Percentiles rank a stretch among this genome's conserved stretches.
Evolutionary conservation across 2,888 invertebrate species (phyloP).

Genomic region (Suillia variegata): DNA sequence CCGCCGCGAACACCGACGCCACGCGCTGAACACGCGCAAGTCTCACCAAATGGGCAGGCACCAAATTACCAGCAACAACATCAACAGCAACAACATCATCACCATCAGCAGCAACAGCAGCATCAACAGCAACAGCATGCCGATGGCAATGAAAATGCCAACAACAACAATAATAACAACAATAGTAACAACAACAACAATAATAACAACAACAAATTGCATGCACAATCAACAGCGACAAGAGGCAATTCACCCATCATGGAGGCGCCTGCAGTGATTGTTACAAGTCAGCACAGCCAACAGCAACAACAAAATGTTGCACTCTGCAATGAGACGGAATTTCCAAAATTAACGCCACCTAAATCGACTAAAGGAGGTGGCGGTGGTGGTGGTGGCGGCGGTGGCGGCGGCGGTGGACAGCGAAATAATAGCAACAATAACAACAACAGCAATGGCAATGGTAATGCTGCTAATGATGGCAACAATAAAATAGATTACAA

Average conservation of each 20-base stretch:
- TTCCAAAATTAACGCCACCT: conserved; percentile 60
- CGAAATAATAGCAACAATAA: conserved; percentile 33
- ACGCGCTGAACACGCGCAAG: conserved; percentile 43
- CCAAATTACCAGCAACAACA: conserved; percentile 26
- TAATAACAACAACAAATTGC: conserved; percentile 42
- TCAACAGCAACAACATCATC: conserved; percentile 47
- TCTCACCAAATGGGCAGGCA: conserved; percentile 31
- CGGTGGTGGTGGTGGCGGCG: conserved; percentile 16
- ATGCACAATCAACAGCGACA: conserved; percentile 46
- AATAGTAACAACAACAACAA: conserved; percentile 38
- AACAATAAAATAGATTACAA: conserved; percentile 42
- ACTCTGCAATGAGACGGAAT: conserved; percentile 59
- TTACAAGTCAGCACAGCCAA: conserved; percentile 56
- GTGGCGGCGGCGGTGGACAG: conserved; percentile 14
- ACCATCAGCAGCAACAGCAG: conserved; percentile 38
- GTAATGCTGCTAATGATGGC: conserved; percentile 33
- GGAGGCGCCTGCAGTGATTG: conserved; percentile 57
- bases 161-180: conserved; percentile 33
- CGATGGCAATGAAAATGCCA: conserved; percentile 43
- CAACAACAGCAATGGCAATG: conserved; percentile 29
- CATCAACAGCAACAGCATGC: conserved; percentile 37
- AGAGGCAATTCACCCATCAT: conserved; percentile 53
- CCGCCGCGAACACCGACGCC: conserved; percentile 68
- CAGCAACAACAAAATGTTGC: conserved; percentile 46
- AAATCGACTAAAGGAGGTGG: conserved; percentile 55